Conservation (phyloP, 2,113 vertebrate species). For the Phaethon lepturus region DNA sequence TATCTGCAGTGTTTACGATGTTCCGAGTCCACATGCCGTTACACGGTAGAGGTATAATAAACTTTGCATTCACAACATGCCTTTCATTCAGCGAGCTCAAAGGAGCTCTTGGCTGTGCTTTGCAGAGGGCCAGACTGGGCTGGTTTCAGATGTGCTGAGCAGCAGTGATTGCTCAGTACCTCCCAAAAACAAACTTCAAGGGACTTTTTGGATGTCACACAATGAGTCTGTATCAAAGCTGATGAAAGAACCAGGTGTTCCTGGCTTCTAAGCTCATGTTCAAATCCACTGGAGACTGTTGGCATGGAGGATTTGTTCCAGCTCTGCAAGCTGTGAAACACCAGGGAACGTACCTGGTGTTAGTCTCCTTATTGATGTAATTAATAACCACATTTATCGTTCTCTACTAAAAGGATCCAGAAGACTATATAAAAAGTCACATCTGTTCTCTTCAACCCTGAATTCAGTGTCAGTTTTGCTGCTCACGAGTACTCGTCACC, state of each 20-base stretch:
- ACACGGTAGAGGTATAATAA: background rate
- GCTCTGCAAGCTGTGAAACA: background rate
- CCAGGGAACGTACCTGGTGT: conserved; percentile 10
- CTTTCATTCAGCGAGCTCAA: background rate
- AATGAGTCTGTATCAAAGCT: conserved; percentile 32
- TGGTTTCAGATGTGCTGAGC: conserved; percentile 31
- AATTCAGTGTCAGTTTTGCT: background rate
- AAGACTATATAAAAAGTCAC: background rate
- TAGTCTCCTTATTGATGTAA: conserved; percentile 7
- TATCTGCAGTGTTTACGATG: conserved; percentile 9
- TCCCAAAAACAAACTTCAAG: conserved; percentile 42
- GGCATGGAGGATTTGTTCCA: conserved; percentile 32
- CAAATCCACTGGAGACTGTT: conserved; percentile 17
- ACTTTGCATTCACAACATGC: conserved; percentile 12
- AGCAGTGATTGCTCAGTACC: background rate
- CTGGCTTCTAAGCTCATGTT: conserved; percentile 4
- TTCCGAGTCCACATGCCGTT: background rate
- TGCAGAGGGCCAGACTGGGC: background rate
- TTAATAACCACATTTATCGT: conserved; percentile 27
- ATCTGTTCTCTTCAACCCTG: background rate
- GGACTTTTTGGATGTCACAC: background rate
- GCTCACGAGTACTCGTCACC: background rate
- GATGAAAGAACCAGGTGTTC: conserved; percentile 55
- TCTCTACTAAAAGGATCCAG: conserved; percentile 18
- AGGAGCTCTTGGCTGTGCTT: conserved; percentile 8